Conservation (phyloP, 1,140 invertebrate species). For the Lineus longissimus region DNA sequence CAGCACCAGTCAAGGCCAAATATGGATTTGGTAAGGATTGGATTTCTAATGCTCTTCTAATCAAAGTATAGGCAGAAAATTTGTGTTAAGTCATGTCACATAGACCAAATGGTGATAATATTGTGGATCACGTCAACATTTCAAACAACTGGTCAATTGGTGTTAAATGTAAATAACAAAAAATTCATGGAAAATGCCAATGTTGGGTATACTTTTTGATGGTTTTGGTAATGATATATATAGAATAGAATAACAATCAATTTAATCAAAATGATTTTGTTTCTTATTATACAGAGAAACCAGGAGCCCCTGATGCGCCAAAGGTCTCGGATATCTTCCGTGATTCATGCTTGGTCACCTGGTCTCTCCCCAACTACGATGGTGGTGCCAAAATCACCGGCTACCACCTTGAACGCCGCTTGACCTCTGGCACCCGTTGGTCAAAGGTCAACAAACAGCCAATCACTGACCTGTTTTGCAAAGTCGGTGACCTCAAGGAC, state of each 20-base stretch:
- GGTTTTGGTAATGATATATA: too few relatives aligned
- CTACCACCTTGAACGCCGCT: constrained; percentile 92
- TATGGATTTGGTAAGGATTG: constrained; percentile 45
- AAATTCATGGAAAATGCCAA: too few relatives aligned
- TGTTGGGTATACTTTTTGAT: too few relatives aligned
- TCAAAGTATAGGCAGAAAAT: background rate
- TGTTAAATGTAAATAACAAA: too few relatives aligned
- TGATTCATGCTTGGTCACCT: constrained; percentile 83
- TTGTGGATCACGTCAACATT: too few relatives aligned
- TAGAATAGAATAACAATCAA: too few relatives aligned
- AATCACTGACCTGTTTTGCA: constrained; percentile 28
- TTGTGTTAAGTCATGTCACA: too few relatives aligned
- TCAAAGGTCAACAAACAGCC: constrained; percentile 28
- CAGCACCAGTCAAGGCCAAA: constrained; percentile 80
- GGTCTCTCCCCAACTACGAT: constrained; percentile 53
- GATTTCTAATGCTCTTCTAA: background rate
- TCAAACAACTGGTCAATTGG: too few relatives aligned
- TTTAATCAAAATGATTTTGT: constrained; percentile 19
- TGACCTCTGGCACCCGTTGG: constrained; percentile 56
- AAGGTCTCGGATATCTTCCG: constrained; percentile 88
- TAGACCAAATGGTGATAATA: too few relatives aligned
- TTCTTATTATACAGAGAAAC: constrained; percentile 74
- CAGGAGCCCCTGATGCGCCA: constrained; percentile 87
- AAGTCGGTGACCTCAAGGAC: constrained; percentile 42
- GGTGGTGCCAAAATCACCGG: constrained; percentile 62